Conservation (phyloP, 2,888 invertebrate species). For the Synergus gifuensis region DNA sequence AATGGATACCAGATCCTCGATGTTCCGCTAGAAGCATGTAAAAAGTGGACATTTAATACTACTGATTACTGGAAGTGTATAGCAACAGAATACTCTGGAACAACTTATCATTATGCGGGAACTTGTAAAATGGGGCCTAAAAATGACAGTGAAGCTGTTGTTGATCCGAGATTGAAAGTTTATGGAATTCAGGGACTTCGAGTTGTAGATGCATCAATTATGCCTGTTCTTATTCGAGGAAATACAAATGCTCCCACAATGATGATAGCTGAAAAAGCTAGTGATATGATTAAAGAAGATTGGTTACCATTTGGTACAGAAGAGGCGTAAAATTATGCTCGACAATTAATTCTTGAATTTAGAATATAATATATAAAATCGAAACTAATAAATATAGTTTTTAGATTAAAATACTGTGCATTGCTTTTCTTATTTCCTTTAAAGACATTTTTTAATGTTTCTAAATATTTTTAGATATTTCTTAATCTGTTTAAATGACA, state of each 20-base stretch:
- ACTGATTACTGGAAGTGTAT: conserved; percentile 91
- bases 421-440: too few species aligned
- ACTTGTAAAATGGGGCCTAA: conserved; percentile 91
- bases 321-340: too few species aligned
- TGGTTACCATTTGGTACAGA: conserved; percentile 77
- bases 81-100: conserved; percentile 86
- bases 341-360: too few species aligned
- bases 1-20: conserved; percentile 87
- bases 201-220: conserved; percentile 89
- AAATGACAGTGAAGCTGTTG: conserved; percentile 82
- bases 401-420: too few species aligned
- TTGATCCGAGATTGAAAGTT: conserved; percentile 86
- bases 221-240: conserved; percentile 91
- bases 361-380: too few species aligned
- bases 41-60: conserved; percentile 83
- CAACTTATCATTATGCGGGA: conserved; percentile 79
- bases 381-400: too few species aligned
- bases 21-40: conserved; percentile 88
- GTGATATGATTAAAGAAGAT: conserved; percentile 91
- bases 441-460: too few species aligned
- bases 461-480: too few species aligned
- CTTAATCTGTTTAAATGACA: too few species aligned
- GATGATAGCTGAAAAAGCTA: conserved; percentile 92
- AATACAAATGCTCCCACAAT: conserved; percentile 92
- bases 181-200: conserved; percentile 86